Percentiles rank a stretch among this genome's conserved stretches.
Conservation (phyloP, 1,140 invertebrate species). For the Aphidius gifuensis region DNA sequence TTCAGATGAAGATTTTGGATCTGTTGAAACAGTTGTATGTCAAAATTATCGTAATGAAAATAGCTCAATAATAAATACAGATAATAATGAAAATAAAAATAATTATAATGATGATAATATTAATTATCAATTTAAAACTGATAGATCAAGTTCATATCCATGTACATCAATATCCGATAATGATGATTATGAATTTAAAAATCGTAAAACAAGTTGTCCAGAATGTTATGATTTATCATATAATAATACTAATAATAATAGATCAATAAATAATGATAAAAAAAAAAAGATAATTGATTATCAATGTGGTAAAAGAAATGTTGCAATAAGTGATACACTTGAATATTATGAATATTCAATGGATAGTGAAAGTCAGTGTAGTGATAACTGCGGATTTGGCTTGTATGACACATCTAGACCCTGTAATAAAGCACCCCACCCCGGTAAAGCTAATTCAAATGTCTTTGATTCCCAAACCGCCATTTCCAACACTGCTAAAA, state of each 20-base stretch:
- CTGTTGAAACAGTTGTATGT: constrained; percentile 45
- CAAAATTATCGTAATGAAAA: constrained; percentile 28
- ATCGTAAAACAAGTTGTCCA: constrained; percentile 48
- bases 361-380: constrained; percentile 56
- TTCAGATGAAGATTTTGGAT: constrained; percentile 49
- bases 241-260: not conserved
- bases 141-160: constrained; percentile 24
- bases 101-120: constrained; percentile 8
- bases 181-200: constrained; percentile 28
- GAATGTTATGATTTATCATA: constrained; percentile 20
- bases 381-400: constrained; percentile 57
- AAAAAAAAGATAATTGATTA: not conserved
- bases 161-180: constrained; percentile 13
- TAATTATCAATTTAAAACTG: constrained; percentile 3
- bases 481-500: constrained; percentile 56
- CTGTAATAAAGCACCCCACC: constrained; percentile 54
- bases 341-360: constrained; percentile 56
- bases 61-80: too few species aligned
- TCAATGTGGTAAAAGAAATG: constrained; percentile 49
- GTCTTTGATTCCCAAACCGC: constrained; percentile 57
- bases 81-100: not conserved
- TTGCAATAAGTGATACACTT: constrained; percentile 53
- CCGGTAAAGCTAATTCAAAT: constrained; percentile 57
- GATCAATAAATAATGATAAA: not conserved
- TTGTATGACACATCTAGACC: constrained; percentile 54